Conservation (phyloP, 2,888 invertebrate species). For the Aphelenchoides bicaudatus region DNA sequence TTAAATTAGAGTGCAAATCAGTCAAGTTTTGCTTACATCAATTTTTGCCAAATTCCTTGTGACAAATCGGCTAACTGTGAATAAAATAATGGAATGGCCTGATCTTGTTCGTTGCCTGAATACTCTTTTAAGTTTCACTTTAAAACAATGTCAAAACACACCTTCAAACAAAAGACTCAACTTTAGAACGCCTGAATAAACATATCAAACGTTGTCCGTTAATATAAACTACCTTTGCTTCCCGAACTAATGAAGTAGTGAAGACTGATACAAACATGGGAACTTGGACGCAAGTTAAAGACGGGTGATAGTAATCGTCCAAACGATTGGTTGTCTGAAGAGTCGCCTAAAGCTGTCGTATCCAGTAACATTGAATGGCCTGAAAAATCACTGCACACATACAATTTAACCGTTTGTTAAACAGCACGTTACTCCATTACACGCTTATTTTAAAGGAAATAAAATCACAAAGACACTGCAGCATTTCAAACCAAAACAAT, state of each 20-base stretch:
- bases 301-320: constrained; percentile 38
- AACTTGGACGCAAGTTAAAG: constrained; percentile 28
- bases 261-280: constrained; percentile 24
- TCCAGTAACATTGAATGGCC: constrained; percentile 33
- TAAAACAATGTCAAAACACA: no score
- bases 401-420: neutral
- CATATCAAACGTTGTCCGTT: constrained; percentile 11
- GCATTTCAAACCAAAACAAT: neutral
- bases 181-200: constrained; percentile 27
- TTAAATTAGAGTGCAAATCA: no score
- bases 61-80: constrained; percentile 11
- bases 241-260: constrained; percentile 16
- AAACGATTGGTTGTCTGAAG: constrained; percentile 22
- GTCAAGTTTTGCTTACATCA: no score
- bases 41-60: constrained; percentile 26
- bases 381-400: constrained; percentile 6
- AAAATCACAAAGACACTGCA: no score
- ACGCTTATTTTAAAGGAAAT: no score
- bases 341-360: constrained; percentile 21
- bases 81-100: constrained; percentile 25
- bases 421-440: no score
- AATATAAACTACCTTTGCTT: constrained; percentile 19
- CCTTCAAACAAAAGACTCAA: constrained; percentile 30
- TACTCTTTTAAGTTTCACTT: no score
- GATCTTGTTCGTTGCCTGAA: constrained; percentile 20